Evolutionary conservation across 2,113 vertebrate species (phyloP).

Genomic region (Struthio camelus): DNA sequence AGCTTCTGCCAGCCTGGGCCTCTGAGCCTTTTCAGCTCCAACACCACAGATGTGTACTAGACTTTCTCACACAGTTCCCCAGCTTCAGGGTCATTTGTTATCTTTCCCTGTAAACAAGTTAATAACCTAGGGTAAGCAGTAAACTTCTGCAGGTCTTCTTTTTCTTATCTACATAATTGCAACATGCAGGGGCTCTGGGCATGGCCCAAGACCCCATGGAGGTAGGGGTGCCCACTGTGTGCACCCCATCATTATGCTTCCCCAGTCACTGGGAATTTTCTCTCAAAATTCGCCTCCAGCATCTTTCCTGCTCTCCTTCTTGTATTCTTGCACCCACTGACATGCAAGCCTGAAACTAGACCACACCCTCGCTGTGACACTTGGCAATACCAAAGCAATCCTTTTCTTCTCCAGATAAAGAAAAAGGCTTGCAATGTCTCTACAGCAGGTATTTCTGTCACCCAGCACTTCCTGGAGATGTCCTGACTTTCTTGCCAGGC

Average conservation of each 20-base stretch:
- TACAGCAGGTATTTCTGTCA: not conserved
- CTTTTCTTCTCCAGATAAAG: not conserved
- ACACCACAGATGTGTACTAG: not conserved
- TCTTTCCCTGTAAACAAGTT: not conserved
- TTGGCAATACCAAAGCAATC: not conserved
- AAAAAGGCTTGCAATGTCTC: not conserved
- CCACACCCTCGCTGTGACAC: accelerated
- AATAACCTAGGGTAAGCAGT: not conserved
- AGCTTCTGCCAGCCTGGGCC: not conserved
- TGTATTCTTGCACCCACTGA: not conserved
- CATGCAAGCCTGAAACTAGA: not conserved
- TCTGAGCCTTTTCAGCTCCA: not conserved
- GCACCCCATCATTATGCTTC: not conserved
- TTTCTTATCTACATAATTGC: not conserved
- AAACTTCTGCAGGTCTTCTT: not conserved
- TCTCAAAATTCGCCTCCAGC: not conserved
- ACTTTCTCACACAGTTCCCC: not conserved
- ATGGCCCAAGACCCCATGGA: accelerated
- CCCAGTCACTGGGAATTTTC: not conserved
- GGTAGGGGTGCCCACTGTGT: not conserved
- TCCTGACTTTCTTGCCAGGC: not conserved
- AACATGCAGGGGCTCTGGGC: accelerated
- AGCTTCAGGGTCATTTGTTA: not conserved
- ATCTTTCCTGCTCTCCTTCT: not conserved
- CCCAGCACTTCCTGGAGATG: not conserved